Conservation (phyloP, 2,113 vertebrate genomes). For the Notothenia rossii region DNA sequence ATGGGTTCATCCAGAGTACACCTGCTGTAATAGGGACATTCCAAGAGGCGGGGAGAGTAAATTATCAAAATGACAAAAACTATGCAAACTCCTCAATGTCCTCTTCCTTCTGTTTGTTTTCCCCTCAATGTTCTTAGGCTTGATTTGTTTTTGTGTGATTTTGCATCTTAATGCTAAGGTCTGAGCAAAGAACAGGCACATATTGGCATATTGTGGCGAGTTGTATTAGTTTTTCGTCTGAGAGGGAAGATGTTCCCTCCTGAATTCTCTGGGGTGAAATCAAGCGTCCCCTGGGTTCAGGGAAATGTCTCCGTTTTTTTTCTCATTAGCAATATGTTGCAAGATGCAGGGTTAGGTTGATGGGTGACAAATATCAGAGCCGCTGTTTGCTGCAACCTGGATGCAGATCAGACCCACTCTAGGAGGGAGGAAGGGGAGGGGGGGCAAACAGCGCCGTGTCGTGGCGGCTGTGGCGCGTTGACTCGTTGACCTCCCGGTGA, state of each 20-base stretch:
- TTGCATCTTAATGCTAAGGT: background rate
- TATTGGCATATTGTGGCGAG: constrained; percentile 19
- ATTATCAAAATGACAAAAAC: constrained; percentile 80
- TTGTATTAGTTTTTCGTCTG: constrained; percentile 31
- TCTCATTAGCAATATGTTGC: constrained; percentile 33
- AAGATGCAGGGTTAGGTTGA: background rate
- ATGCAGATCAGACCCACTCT: constrained; percentile 35
- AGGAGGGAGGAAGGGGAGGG: background rate
- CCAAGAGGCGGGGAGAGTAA: constrained; percentile 68
- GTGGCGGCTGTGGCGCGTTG: constrained; percentile 58
- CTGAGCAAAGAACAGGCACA: background rate
- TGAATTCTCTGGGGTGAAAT: constrained; percentile 2
- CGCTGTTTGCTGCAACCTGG: constrained; percentile 56
- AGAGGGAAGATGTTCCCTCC: constrained; percentile 2
- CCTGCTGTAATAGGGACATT: constrained; percentile 82
- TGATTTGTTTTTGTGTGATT: constrained; percentile 50
- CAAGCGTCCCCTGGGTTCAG: constrained; percentile 5
- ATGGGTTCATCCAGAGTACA: constrained; percentile 95
- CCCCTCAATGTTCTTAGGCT: constrained; percentile 21
- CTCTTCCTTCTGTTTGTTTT: constrained; percentile 69
- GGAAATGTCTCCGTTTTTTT: constrained; percentile 18
- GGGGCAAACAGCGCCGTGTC: constrained; percentile 74
- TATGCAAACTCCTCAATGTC: constrained; percentile 69
- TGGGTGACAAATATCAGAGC: constrained; percentile 32
- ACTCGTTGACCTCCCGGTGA: constrained; percentile 85